These are phyloP conservation scores for Margaritifera margaritifera DNA, from an alignment of 2,888 invertebrate species.

Conservation along the genomic window DNA sequence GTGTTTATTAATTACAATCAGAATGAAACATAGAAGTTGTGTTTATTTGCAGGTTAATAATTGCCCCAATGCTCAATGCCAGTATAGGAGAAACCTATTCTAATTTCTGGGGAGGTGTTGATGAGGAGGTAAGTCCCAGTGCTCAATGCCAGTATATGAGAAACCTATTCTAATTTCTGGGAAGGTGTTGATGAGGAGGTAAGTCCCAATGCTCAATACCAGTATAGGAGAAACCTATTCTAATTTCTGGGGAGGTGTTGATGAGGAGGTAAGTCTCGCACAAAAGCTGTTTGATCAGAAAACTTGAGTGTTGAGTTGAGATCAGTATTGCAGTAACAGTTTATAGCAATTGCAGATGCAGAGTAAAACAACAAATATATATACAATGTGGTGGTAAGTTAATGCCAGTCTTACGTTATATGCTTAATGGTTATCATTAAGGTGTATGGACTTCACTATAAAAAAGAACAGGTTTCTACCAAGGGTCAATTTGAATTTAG, in stretches of 20 bases:
- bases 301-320: too few species aligned
- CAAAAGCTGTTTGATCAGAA: too few species aligned
- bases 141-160: not conserved
- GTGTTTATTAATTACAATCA: not conserved
- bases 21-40: not conserved
- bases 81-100: constrained; percentile 85
- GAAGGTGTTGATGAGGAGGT: not conserved
- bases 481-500: too few species aligned
- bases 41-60: constrained; percentile 74
- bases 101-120: constrained; percentile 98
- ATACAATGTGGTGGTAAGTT: too few species aligned
- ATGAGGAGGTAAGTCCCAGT: constrained; percentile 76
- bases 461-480: too few species aligned
- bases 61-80: constrained; percentile 89
- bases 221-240: constrained; percentile 85
- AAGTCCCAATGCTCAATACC: constrained; percentile 87
- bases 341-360: too few species aligned
- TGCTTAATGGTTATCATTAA: too few species aligned
- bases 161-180: not conserved
- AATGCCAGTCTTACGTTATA: too few species aligned
- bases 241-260: constrained; percentile 98
- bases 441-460: too few species aligned
- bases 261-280: constrained; percentile 76
- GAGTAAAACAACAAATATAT: too few species aligned
- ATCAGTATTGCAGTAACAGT: too few species aligned